Evolutionary conservation across 2,797 vertebrate species (phyloP), one percentile per base, ranked within the genome.

Genomic region (Chloroceryle inda): DNA sequence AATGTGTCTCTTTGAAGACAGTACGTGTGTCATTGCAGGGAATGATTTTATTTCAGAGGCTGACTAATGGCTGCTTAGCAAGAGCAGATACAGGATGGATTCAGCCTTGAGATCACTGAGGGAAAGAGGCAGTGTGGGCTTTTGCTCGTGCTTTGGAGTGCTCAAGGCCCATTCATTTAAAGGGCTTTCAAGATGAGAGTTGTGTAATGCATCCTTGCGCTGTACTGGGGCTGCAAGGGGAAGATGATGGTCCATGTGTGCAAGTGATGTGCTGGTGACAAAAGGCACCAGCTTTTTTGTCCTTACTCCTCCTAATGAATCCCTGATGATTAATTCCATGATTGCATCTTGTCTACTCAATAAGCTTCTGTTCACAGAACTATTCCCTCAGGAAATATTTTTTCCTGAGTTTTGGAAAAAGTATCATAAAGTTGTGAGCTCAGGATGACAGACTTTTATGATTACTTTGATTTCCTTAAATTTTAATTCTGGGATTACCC

Each of bases 21-120:
- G 74, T 0, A 6, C 14, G 35, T 0, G 2, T 0, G 1, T 78
- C 40, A 24, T 58, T 14, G 58, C 0, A 0, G 42, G 22, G 31
- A 37, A 63, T 0, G 2, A 37, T 27, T 94, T 94, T 90, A 68
- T 92, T 89, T 58, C 0, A 1, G 33, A 69, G 47, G 2, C 13
- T 95, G 76, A 76, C 49, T 66, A 89, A 85, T 2, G 9, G 50
- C 71, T 86, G 40, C 66, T 64, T 38, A 83, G 75, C 55, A n/a
- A 78, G 62, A 84, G 63, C 72, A n/a, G 4, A 16, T 13, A 10
- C 66, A 2, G 12, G 6, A 13, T 80, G 37, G 49, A 78, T 73
- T 75, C 74, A 89, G 63, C 86, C 87, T 89, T 88, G 87, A 93
- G 75, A 78, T 53, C 53, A n/a, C 47, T 1, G 3, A 71, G 16